Evolutionary conservation across 2,113 vertebrate genomes (phyloP).

Genomic region (pig (Sus scrofa)): T2T-Sscrofa CM000812.6:161070501-161071000

Average conservation of each 20-base stretch:
- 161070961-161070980: background rate
- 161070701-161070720: background rate
- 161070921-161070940: background rate
- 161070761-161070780: too few species aligned
- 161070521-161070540: too few species aligned
- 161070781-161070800: too few species aligned
- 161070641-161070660: background rate
- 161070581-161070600: background rate
- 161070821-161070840: too few species aligned
- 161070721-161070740: background rate
- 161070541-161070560: too few species aligned
- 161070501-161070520: too few species aligned
- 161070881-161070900: too few species aligned
- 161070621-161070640: background rate
- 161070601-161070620: background rate
- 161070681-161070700: background rate
- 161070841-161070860: too few species aligned
- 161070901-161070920: background rate
- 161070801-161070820: too few species aligned
- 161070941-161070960: background rate
- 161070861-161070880: background rate
- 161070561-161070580: background rate
- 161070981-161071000: background rate
- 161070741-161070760: background rate
- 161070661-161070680: too few species aligned